A percentile compares a stretch with the other conserved stretches of the same genome.
These are phyloP conservation scores for Poecile montanus DNA, from an alignment of 2,797 vertebrate genomes.

Conservation along the genomic window DNA sequence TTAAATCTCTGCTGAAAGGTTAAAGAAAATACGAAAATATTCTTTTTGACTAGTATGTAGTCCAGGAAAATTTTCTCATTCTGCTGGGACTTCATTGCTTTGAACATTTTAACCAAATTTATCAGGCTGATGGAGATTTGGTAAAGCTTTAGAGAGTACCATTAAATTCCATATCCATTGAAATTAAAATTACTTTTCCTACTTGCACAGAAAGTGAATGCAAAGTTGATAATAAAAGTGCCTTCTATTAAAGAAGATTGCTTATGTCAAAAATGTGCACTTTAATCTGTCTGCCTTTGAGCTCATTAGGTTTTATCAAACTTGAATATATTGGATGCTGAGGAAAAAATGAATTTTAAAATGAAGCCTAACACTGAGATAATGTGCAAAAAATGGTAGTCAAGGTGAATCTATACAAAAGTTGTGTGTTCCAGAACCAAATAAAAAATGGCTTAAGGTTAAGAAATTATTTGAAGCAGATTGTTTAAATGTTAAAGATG, in stretches of 20 bases:
- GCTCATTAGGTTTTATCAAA: slow-evolving; percentile 49
- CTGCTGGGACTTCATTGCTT: neutral
- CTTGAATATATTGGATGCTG: slow-evolving; percentile 5
- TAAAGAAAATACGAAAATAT: slow-evolving; percentile 12
- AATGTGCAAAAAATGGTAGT: neutral
- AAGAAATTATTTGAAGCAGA: neutral
- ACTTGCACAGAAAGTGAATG: slow-evolving; percentile 8
- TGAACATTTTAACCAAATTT: slow-evolving; percentile 25
- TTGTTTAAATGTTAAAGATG: neutral
- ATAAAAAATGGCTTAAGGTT: neutral
- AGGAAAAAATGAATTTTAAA: neutral
- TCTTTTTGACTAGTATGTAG: neutral
- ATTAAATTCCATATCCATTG: slow-evolving; percentile 6
- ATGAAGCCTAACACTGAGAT: neutral
- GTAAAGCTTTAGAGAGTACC: slow-evolving; percentile 9
- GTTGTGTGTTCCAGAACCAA: neutral
- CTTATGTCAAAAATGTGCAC: slow-evolving; percentile 31
- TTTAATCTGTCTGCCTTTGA: slow-evolving; percentile 45
- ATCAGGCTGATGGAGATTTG: slow-evolving; percentile 29
- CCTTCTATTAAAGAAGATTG: slow-evolving; percentile 45
- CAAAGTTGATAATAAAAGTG: slow-evolving; percentile 41
- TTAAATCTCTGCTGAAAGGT: slow-evolving; percentile 17
- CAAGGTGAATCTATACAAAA: neutral
- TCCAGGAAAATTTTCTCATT: slow-evolving; percentile 11
- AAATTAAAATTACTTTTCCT: slow-evolving; percentile 37